Base-by-base conservation (phyloP, 2,113 vertebrate species). In the Capra hircus region DNA sequence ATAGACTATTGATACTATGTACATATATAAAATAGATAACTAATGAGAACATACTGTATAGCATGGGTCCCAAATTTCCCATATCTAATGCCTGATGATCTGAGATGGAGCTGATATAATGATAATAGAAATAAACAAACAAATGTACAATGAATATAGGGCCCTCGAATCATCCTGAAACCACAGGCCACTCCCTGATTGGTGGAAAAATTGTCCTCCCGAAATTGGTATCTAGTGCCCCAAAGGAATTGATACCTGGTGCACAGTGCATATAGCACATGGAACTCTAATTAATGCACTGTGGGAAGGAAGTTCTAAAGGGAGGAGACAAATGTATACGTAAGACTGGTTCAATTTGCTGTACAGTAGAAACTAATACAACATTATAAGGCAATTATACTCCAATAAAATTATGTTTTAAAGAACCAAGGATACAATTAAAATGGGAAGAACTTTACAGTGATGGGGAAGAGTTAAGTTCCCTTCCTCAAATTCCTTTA, bases 321-420 rank as follows among this genome's bases (percentile, higher is more conserved):
- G 19, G 9, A 36, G n/a, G 9, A 2, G n/a, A 36, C 5, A 71
- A 36, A 36, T 23, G n/a, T 71, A 71, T 21, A 11, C 0, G 0
- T 36, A 36, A 36, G 9, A 10, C 67, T 71, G 67, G 19, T 36
- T 71, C n/a, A 11, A 11, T 36, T 36, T 2, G 2, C 67, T 36
- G 17, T 36, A 71, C n/a, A 71, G 19, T 71, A 71, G 64, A 71
- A 71, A 36, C 17, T n/a, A 71, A 21, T 2, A 11, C n/a, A 71
- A 5, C 4, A 21, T 36, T 71, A 36, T 71, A 71, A 71, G 17
- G 4, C 7, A n/a, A 36, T 21, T 71, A 36, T 21, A 71, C 17
- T n/a, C 4, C 64, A 71, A 36, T 36, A 36, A 71, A 71, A 19
- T 71, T 36, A 36, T 21, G 5, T 71, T n/a, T 10, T 3, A n/a